phyloP scores from a whole-genome alignment of 2,113 vertebrate genomes.

The Xyliphius kryptos region DNA sequence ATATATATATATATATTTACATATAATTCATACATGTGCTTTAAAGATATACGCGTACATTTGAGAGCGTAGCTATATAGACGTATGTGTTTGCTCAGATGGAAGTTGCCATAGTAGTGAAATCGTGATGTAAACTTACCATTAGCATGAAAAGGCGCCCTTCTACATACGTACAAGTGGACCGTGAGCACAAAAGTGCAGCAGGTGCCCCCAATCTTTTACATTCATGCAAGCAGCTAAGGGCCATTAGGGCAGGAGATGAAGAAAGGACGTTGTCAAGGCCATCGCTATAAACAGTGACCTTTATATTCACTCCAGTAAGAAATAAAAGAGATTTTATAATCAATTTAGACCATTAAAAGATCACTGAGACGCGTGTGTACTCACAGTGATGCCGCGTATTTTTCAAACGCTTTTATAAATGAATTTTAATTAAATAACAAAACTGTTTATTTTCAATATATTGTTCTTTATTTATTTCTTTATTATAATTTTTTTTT shows the following conservation, averaged over 20 bases:
- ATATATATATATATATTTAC: no score
- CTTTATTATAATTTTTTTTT: slow-evolving; percentile 6
- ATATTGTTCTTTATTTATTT: slow-evolving; percentile 5
- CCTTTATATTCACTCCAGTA: slow-evolving; percentile 42
- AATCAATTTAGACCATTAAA: slow-evolving; percentile 3
- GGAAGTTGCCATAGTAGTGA: neutral
- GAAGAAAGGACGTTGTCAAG: slow-evolving; percentile 20
- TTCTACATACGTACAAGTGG: neutral
- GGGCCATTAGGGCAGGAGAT: slow-evolving; percentile 25
- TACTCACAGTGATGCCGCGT: neutral
- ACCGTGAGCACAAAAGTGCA: slow-evolving; percentile 23
- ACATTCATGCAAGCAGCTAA: slow-evolving; percentile 21
- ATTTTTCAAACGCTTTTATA: no score
- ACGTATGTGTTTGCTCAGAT: no score
- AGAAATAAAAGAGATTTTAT: slow-evolving; percentile 30
- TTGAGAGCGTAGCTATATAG: no score
- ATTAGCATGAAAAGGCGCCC: slow-evolving; percentile 5
- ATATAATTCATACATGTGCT: no score
- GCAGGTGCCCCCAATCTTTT: slow-evolving; percentile 29
- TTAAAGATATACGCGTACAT: no score
- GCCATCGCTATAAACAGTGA: slow-evolving; percentile 26
- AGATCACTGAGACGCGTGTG: slow-evolving; percentile 12
- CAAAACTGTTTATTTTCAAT: neutral
- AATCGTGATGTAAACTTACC: neutral
- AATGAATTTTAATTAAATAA: no score